Evolutionary conservation across 2,113 vertebrate species (phyloP), one percentile per base, ranked within the genome.

Genomic region (Crotalus helleri): DNA sequence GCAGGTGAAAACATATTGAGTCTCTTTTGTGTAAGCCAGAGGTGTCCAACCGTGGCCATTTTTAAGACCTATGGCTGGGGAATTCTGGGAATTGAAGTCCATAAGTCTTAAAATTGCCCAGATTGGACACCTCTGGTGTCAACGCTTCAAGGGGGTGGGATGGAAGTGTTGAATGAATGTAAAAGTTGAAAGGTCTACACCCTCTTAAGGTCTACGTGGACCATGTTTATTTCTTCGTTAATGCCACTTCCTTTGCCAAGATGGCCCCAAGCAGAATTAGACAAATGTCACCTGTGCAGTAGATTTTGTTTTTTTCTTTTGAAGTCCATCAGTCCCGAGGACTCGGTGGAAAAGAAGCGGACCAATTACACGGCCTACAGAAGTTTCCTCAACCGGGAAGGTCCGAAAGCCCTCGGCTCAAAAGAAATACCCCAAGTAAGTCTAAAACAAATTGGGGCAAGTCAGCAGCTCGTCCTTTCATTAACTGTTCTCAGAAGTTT

Each of bases 351-450:
- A 95, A 99, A 99, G 98, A 99, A 98, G 95, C 98, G 98, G 15
- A 95, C 3, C 88, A 99, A 99, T 96, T 97, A 98, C 9, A 97
- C 98, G 69, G 98, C 99, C 5, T 99, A 97, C 95, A 98, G 98
- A 92, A 99, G 98, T 97, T 99, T 96, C 96, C 98, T 99, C 8
- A 99, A 99, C 97, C 97, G 99, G 23, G 99, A 99, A 91, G 99
- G 99, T 69, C 99, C 99, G 0, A 98, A 98, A 95, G 99, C 99
- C 0, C 98, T 99, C 94, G 99, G 99, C 44, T 99, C 99, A 92
- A 99, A 99, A 96, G 98, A 99, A 95, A 98, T 99, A 87, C 99
- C 99, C 1, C 97, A 97, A 97, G 99, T 99, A 92, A 97, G 93
- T 51, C 1, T 51, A 51, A 51, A 51, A 51, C 9, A 10, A 51